Base-by-base conservation (phyloP, 2,113 vertebrate species). In the Drymodes brunneopygia region DNA sequence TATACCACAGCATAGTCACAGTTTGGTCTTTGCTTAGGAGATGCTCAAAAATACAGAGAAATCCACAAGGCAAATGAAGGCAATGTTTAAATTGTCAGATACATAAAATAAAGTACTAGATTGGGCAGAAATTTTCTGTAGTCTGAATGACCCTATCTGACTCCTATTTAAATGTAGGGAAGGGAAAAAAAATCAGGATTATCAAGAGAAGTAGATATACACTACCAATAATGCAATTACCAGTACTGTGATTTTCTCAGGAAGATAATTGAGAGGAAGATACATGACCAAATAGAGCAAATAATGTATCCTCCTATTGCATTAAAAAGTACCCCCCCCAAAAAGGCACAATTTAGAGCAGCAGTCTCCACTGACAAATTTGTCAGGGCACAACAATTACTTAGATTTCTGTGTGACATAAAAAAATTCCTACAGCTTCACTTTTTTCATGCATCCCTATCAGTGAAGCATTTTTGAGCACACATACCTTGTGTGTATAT, bases 401-500 rank as follows among this genome's bases (percentile, higher is more conserved):
- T 35, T 44, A 14, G 15, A 65, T 29, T 79, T 79, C 38, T 54
- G 12, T 45, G 38, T 31, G 25, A 80, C 15, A 18, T 35, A 35
- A 65, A 65, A 54, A 12, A 9, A 36, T 31, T 36, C 10, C 33
- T 54, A 45, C 25, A 54, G 23, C 12, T 65, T 65, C 69, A 71
- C 27, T 16, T 66, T 73, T 80, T 72, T 54, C 3, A 35, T 10
- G 9, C 16, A 45, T 13, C 12, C 54, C 22, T 45, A 22, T 24
- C 7, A 86, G 15, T 10, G 18, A 72, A 64, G 18, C 1, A 1
- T 14, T 81, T 77, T 22, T n/a, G 16, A 81, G 36, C 12, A 44
- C 0, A 2, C 14, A 58, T 2, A 14, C 4, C 4, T 13, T 13
- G 12, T 21, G n/a, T 19, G 40, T 13, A 38, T 11, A 6, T 15